phyloP scores from a whole-genome alignment of 2,113 vertebrate species.

The Ivindomyrus marchei region DNA sequence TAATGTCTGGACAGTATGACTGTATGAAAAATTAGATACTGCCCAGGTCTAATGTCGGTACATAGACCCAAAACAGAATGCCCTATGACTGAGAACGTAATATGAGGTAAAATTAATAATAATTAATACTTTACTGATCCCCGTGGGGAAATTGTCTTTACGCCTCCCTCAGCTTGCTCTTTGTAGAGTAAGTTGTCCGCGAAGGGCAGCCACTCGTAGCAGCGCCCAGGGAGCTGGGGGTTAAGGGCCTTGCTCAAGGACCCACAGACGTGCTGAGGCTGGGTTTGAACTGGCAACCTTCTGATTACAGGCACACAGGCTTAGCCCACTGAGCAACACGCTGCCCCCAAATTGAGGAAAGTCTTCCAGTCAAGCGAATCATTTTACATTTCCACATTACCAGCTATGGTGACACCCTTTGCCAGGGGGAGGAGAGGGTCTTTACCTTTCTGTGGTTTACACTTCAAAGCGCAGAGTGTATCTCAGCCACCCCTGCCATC shows the following conservation, averaged over 20 bases:
- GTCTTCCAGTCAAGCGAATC: neutral
- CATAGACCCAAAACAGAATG: neutral
- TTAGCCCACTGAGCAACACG: too few species aligned
- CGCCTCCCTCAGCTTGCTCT: too few species aligned
- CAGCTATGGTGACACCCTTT: neutral
- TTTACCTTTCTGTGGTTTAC: constrained; percentile 13
- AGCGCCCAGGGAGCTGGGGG: too few species aligned
- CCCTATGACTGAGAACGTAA: neutral
- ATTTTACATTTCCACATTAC: neutral
- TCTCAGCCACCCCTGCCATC: constrained; percentile 18
- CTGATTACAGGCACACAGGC: too few species aligned
- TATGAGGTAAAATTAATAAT: neutral
- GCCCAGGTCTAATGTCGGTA: neutral
- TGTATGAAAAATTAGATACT: neutral
- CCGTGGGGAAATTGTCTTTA: too few species aligned
- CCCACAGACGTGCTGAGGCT: too few species aligned
- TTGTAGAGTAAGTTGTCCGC: too few species aligned
- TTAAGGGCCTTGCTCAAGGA: too few species aligned
- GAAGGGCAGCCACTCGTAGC: too few species aligned
- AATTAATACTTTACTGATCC: too few species aligned
- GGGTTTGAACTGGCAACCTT: too few species aligned
- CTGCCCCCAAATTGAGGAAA: neutral
- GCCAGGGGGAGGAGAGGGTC: neutral
- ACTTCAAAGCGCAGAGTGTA: constrained; percentile 18
- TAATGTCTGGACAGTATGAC: neutral